A percentile compares a stretch with the other conserved stretches of the same genome.
phyloP scores from a whole-genome alignment of 2,113 vertebrate species.

The Andinoacara biseriatus region DNA sequence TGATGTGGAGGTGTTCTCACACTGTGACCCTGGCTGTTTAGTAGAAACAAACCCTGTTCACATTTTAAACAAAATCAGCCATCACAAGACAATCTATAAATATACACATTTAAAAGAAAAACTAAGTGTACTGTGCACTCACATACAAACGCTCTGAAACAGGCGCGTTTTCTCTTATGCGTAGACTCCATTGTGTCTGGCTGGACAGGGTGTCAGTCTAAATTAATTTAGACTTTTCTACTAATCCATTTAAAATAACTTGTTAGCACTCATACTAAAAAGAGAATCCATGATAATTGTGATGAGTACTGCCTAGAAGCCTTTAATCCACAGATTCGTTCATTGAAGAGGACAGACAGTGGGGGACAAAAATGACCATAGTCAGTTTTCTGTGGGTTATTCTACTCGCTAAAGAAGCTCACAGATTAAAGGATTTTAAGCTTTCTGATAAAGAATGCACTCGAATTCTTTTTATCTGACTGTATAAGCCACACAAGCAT shows the following conservation, averaged over 20 bases:
- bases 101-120: not conserved
- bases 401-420: constrained; percentile 15
- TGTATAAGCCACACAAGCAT: not conserved
- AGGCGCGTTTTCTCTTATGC: not conserved
- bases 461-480: constrained; percentile 22
- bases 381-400: constrained; percentile 30
- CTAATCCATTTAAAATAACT: not conserved
- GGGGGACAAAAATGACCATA: constrained; percentile 18
- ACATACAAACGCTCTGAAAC: not conserved
- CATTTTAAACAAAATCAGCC: not conserved
- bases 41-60: not conserved
- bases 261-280: not conserved
- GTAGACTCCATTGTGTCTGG: not conserved
- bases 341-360: constrained; percentile 12
- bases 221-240: constrained; percentile 8
- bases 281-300: constrained; percentile 9
- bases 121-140: not conserved
- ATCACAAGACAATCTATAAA: not conserved
- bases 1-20: not conserved
- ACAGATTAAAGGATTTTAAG: constrained; percentile 41
- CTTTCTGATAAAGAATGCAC: constrained; percentile 25
- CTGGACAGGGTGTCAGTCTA: not conserved
- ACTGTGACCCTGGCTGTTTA: not conserved
- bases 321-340: constrained; percentile 30
- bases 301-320: not conserved